Base-by-base conservation (phyloP, 2,113 vertebrate species). In the Percopsis transmontana region DNA sequence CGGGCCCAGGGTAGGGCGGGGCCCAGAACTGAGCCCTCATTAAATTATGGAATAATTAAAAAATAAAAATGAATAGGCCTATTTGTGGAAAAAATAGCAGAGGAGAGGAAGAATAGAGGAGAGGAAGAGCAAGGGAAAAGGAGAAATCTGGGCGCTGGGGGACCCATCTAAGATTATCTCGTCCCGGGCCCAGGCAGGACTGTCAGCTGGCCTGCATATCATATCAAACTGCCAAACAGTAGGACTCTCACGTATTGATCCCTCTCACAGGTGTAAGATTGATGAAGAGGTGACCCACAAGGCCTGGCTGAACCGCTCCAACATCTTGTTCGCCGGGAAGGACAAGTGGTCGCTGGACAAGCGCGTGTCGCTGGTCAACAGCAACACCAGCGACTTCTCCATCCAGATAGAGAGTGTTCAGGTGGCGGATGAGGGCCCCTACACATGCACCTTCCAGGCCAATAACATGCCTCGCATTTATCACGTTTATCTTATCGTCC, bases 301-400 rank as follows among this genome's bases (percentile, higher is more conserved):
- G 83, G 95, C 95, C 55, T 96, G 95, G 95, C 81, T 97, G 78
- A 96, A 96, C 85, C 94, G 96, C 73, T 96, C 95, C 58, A 96
- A 95, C 89, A 97, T 97, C 89, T 86, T 97, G 48, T 96, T 94
- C 2, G 91, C 96, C 0, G 96, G 96, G 62, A 93, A 90, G 0
- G 96, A 97, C 86, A 95, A 95, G 86, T 97, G 95, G 95, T 94
- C 95, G 12, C 92, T 95, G 16, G 95, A 97, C 83, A 83, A 89
- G 0, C 91, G 95, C 0, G 95, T 97, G 64, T 92, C 90, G 9
- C 89, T 96, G 77, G 89, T 93, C 56, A 93, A 93, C 81, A 94
- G 91, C 86, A 95, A 93, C 69, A 89, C 90, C 3, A 93, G 93
- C 0, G 94, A 97, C 79, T 97, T 94, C 87, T 95, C 93, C 85